Evolutionary conservation across 1,140 invertebrate species (phyloP), one percentile per base, ranked within the genome.

Genomic region (Drosophila seguyi): DNA sequence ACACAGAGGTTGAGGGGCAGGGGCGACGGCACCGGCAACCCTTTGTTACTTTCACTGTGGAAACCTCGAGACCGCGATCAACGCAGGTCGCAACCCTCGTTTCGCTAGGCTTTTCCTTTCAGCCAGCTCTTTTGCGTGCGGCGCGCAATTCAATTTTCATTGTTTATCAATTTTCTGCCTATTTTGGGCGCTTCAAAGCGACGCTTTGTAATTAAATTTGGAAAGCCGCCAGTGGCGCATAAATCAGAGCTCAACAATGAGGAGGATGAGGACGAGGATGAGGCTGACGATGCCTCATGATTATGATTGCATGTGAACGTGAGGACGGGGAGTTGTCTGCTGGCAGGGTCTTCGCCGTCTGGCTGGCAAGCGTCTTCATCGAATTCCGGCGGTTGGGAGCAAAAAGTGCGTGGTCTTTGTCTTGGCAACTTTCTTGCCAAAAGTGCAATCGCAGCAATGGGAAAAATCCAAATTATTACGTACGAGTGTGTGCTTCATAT

Each of bases 141-240:
- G 45, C 71, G 52, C 44, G 56, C 78, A 85, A 86, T 90, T 90
- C 87, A 86, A 82, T 87, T 91, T 91, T 88, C 81, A 91, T 91
- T 91, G 88, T 91, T 91, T 91, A 91, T 91, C 81, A 91, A 91
- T 91, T 91, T 91, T 88, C 75, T 76, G 88, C 83, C 76, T 74
- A 88, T 88, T 91, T 88, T 91, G 81, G 71, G 73, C 83, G 80
- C 82, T 85, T 81, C 79, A 91, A 88, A 87, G 83, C 57, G 76
- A 53, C 58, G 62, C 67, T 69, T 85, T 73, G 85, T 90, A 91
- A 91, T 91, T 91, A 91, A 90, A 81, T 91, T 91, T 91, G 90
- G 79, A 81, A 68, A 71, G 67, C 74, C 88, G 87, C 90, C 90
- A 91, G 61, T 59, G 67, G 59, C 41, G 50, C 80, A 87, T 87